Conservation (phyloP, 2,888 invertebrate species). For the Gasteruption jaculator region DNA sequence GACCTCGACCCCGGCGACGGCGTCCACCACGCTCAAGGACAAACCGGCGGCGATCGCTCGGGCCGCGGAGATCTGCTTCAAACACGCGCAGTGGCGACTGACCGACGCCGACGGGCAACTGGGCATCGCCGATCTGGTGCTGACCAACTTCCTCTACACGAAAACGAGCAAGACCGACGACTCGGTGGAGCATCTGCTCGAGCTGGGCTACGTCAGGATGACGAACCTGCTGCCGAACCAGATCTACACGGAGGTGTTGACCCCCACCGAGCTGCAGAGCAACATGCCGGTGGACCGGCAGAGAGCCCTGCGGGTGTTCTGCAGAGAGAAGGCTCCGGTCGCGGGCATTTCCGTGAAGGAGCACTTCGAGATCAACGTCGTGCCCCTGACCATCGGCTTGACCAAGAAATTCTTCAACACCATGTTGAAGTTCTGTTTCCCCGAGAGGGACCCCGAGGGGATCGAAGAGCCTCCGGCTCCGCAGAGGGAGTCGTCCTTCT, state of each 20-base stretch:
- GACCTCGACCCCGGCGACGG: slow-evolving; percentile 58
- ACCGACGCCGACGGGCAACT: slow-evolving; percentile 98
- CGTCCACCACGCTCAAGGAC: slow-evolving; percentile 62
- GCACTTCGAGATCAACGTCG: slow-evolving; percentile 97
- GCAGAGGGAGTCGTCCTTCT: slow-evolving; percentile 81
- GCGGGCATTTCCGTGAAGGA: slow-evolving; percentile 99
- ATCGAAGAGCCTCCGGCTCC: slow-evolving; percentile 60
- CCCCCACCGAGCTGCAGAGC: slow-evolving; percentile 73
- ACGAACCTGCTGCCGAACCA: slow-evolving; percentile 93
- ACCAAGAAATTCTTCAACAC: slow-evolving; percentile 97
- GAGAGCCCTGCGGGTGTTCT: slow-evolving; percentile 89
- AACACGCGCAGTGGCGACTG: slow-evolving; percentile 95
- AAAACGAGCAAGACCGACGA: slow-evolving; percentile 96
- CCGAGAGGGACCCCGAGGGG: slow-evolving; percentile 84
- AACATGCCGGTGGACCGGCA: slow-evolving; percentile 85
- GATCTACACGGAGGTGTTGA: slow-evolving; percentile 83
- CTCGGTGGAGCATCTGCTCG: slow-evolving; percentile 94
- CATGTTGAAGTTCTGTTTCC: slow-evolving; percentile 96
- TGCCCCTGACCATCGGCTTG: slow-evolving; percentile 85
- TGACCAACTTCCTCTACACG: slow-evolving; percentile 95
- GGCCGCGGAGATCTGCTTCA: slow-evolving; percentile 94
- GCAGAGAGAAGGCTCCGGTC: slow-evolving; percentile 92
- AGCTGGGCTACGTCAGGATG: slow-evolving; percentile 92
- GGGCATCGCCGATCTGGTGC: slow-evolving; percentile 91
- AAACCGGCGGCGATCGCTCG: slow-evolving; percentile 75